Evolutionary conservation across 2,113 vertebrate genomes (phyloP).

Genomic region (Trogon melanurus): DNA sequence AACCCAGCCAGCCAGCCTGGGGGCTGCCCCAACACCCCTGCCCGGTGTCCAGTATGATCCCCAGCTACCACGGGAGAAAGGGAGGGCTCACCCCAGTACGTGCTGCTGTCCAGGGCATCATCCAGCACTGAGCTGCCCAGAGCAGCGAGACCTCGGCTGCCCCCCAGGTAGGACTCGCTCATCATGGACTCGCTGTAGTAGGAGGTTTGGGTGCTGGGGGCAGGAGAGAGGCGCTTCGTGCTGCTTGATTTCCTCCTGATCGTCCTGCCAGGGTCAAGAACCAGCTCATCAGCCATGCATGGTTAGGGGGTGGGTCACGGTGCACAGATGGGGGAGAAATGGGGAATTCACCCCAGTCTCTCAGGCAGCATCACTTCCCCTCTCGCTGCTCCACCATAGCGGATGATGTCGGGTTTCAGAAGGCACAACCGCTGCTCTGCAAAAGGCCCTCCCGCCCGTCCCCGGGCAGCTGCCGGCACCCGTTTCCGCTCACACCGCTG

Average conservation of each 20-base stretch:
- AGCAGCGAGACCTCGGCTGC: conserved; percentile 44
- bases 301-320: fast-evolving
- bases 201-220: conserved; percentile 70
- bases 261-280: background rate
- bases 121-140: conserved; percentile 50
- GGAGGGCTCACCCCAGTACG: conserved; percentile 74
- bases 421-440: background rate
- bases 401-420: background rate
- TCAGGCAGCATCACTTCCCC: background rate
- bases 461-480: background rate
- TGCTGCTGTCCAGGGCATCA: conserved; percentile 42
- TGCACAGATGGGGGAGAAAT: fast-evolving
- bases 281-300: fast-evolving
- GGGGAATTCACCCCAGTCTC: background rate
- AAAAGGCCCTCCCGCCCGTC: background rate
- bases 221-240: conserved; percentile 64
- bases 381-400: fast-evolving
- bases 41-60: background rate
- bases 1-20: background rate
- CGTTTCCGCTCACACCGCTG: conserved; percentile 31
- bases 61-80: background rate
- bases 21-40: background rate
- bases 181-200: conserved; percentile 80
- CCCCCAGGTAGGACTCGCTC: conserved; percentile 75
- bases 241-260: conserved; percentile 68